Percentiles rank a stretch among this genome's conserved stretches.
phyloP scores from a whole-genome alignment of 2,113 vertebrate species.

The Corynorhinus townsendii region DNA sequence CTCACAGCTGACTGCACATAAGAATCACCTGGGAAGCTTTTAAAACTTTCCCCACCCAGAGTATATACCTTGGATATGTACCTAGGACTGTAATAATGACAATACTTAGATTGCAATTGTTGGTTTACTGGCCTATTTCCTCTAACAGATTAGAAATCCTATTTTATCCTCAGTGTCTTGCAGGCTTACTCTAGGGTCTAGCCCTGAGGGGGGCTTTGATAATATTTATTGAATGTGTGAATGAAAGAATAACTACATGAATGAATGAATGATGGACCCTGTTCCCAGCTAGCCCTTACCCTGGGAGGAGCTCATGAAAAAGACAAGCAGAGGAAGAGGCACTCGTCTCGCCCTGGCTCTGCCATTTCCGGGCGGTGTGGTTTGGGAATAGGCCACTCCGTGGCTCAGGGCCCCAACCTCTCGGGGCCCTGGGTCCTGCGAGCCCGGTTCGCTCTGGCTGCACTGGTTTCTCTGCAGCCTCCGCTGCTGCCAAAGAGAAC shows the following conservation, averaged over 20 bases:
- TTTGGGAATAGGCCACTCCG: not conserved
- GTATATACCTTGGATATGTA: not conserved
- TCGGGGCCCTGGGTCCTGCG: accelerated
- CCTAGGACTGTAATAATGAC: not conserved
- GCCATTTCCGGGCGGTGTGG: not conserved
- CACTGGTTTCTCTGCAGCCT: accelerated
- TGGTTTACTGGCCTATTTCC: not conserved
- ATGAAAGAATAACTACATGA: not conserved
- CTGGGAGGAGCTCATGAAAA: not conserved
- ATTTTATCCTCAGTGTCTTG: not conserved
- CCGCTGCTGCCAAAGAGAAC: not conserved
- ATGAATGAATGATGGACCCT: not conserved
- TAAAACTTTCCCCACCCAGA: not conserved
- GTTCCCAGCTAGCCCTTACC: not conserved
- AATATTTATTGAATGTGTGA: no score
- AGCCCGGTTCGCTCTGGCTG: accelerated
- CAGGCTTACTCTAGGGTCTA: no score
- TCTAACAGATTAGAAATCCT: no score
- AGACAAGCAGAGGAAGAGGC: not conserved
- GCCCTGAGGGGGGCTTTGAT: not conserved
- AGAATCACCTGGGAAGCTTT: not conserved
- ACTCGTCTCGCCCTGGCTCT: not conserved
- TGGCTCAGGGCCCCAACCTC: accelerated
- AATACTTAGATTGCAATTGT: accelerated
- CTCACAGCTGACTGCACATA: not conserved